Evolutionary conservation across 2,113 vertebrate genomes (phyloP), one percentile per base, ranked within the genome.

Genomic region (Melanotaenia duboulayi): DNA sequence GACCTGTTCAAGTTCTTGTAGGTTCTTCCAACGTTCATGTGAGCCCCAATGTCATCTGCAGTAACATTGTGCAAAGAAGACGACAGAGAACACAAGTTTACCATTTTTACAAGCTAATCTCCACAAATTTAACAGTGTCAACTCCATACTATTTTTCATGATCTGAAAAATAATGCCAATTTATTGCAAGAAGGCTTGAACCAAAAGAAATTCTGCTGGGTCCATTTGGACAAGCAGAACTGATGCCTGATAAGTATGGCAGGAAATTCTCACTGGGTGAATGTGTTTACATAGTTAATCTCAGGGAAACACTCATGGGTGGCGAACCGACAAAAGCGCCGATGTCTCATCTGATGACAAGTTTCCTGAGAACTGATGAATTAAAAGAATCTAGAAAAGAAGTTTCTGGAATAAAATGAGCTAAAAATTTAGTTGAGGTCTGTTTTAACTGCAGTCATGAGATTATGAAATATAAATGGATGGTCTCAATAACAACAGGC

Each of bases 11-110:
- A 86, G 87, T 99, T 99, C 94, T 99, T 99, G 60, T 98, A 99
- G 71, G 98, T 99, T 93, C 98, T 95, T 91, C 98, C 98, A 66
- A 99, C 97, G 54, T 99, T 99, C 97, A 99, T 99, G 80, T 99
- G 98, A 59, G 98, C 98, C 42, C 98, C 97, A 37, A 99, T 99
- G 84, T 99, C 98, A 94, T 99, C 98, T 95, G 86, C 4, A 54
- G 40, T 72, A 59, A 77, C 9, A 54, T 13, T 20, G n/a, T 2
- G 7, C 8, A 0, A 48, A 11, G 11, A 11, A 52, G 16, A 8
- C 65, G 44, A 54, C 6, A 37, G 22, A 11, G 22, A 17, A 56
- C 14, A 54, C 4, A n/a, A 5, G n/a, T 48, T 14, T n/a, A 19
- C 44, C 7, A 48, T n/a, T n/a, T 7, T 19, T 7, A n/a, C 44